Percentiles rank a stretch among this genome's conserved stretches.
phyloP scores from a whole-genome alignment of 2,888 invertebrate species.

The Cephonodes hylas region DNA sequence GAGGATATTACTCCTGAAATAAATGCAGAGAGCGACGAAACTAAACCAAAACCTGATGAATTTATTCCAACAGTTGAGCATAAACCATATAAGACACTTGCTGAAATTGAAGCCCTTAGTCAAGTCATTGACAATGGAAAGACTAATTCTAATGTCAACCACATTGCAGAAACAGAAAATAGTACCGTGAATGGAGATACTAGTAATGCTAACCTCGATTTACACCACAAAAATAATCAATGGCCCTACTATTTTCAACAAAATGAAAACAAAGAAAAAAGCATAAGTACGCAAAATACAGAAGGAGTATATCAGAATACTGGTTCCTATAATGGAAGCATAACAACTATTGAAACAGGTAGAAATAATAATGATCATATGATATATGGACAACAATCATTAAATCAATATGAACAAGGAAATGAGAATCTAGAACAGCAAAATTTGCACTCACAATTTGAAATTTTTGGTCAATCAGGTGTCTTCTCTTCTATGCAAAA shows the following conservation, averaged over 20 bases:
- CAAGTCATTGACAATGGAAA: not conserved
- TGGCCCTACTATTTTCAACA: too few species aligned
- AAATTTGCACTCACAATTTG: slow-evolving; percentile 16
- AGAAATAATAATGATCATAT: slow-evolving; percentile 18
- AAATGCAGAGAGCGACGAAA: slow-evolving; percentile 8
- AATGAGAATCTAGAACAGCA: slow-evolving; percentile 6
- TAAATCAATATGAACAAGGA: slow-evolving; percentile 14
- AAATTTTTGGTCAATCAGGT: slow-evolving; percentile 17
- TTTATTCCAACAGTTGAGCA: not conserved
- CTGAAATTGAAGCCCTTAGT: slow-evolving; percentile 21
- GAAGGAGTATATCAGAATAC: slow-evolving; percentile 16
- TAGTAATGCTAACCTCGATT: too few species aligned
- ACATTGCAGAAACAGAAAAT: not conserved
- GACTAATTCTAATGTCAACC: not conserved
- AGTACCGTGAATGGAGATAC: too few species aligned
- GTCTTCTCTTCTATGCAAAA: slow-evolving; percentile 23
- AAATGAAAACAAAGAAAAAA: too few species aligned
- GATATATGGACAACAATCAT: slow-evolving; percentile 16
- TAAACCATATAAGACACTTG: slow-evolving; percentile 21
- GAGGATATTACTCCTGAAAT: slow-evolving; percentile 23
- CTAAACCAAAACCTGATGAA: not conserved
- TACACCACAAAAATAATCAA: too few species aligned
- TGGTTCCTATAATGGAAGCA: not conserved
- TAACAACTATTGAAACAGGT: not conserved
- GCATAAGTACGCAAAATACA: slow-evolving; percentile 5